A percentile compares a stretch with the other conserved stretches of the same genome.
phyloP scores from a whole-genome alignment of 2,797 vertebrate species.

The Leptodactylus fallax region DNA sequence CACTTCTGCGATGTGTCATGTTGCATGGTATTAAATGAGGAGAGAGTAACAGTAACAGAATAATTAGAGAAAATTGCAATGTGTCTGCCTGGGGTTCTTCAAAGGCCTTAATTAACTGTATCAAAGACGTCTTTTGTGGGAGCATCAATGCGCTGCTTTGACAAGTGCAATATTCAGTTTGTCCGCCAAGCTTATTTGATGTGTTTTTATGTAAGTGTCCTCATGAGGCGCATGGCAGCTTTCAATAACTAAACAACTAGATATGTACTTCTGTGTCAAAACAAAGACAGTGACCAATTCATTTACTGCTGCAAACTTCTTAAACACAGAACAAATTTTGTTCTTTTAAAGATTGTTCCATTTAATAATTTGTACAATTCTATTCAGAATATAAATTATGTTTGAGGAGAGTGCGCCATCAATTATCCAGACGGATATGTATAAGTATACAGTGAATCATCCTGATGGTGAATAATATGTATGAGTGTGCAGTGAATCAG shows the following conservation, averaged over 20 bases:
- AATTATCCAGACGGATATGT: background rate
- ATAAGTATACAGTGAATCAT: background rate
- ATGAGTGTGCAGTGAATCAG: no score
- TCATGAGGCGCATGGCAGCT: background rate
- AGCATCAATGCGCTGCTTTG: constrained; percentile 82
- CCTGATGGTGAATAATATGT: background rate
- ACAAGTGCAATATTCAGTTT: constrained; percentile 29
- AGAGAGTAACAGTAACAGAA: constrained; percentile 49
- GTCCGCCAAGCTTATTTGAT: constrained; percentile 49
- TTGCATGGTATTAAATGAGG: background rate
- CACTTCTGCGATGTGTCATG: constrained; percentile 29
- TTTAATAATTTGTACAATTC: background rate
- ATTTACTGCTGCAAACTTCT: background rate
- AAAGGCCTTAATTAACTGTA: constrained; percentile 69
- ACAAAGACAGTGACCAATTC: background rate
- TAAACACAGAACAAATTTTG: background rate
- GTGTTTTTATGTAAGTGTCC: constrained; percentile 35
- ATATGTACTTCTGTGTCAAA: background rate
- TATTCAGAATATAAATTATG: background rate
- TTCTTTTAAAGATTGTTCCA: background rate
- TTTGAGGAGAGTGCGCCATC: background rate
- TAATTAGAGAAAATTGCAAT: constrained; percentile 66
- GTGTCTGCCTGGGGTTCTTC: constrained; percentile 65
- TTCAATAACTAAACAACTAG: constrained; percentile 9
- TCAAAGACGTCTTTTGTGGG: constrained; percentile 67